These are phyloP conservation scores for Helobdella robusta DNA, from an alignment of 2,888 invertebrate species.

Conservation along the genomic window DNA sequence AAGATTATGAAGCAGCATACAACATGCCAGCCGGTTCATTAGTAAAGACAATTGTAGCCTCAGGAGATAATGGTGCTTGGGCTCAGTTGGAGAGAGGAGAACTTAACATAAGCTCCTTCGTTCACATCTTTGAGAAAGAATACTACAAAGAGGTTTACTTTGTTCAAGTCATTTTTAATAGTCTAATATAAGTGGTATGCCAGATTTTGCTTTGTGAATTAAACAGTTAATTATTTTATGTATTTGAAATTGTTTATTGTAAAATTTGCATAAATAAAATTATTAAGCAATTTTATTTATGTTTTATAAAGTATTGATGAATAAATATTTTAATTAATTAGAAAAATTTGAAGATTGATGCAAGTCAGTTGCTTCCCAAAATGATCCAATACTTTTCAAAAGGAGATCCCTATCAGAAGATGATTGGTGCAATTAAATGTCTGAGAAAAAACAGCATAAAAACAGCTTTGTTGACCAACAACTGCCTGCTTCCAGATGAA, in stretches of 20 bases:
- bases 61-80: constrained; percentile 42
- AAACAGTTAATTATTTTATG: no score
- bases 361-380: constrained; percentile 11
- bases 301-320: no score
- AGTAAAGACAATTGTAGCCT: constrained; percentile 39
- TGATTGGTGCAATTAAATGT: constrained; percentile 44
- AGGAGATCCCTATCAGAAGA: constrained; percentile 36
- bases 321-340: constrained; percentile 8
- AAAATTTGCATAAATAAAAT: no score
- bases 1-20: constrained; percentile 23
- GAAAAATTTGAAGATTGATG: constrained; percentile 30
- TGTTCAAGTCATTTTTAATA: no score
- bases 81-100: constrained; percentile 47
- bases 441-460: constrained; percentile 48
- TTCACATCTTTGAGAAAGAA: constrained; percentile 44
- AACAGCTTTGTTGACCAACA: constrained; percentile 51
- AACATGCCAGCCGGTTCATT: constrained; percentile 42
- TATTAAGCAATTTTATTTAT: no score
- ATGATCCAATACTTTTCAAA: not conserved
- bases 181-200: no score
- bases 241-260: no score
- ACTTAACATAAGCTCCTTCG: constrained; percentile 45
- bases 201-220: no score
- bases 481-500: constrained; percentile 37
- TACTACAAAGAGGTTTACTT: constrained; percentile 44